phyloP scores from a whole-genome alignment of 2,113 vertebrate genomes.

The Centropus unirufus region DNA sequence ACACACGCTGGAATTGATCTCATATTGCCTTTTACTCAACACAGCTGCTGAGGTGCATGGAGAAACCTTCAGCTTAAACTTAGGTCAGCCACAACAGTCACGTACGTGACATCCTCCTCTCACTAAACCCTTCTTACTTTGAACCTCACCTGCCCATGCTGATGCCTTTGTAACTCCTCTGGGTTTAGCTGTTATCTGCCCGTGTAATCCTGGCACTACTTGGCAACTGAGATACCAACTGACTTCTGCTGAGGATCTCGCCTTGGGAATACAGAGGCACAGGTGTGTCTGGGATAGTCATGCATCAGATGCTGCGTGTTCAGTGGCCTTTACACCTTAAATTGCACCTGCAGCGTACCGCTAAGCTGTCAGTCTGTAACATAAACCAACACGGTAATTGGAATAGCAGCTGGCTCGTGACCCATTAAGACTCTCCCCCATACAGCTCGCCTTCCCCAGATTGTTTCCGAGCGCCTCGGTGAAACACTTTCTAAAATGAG shows the following conservation, averaged over 20 bases:
- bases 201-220: not conserved
- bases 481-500: conserved; percentile 52
- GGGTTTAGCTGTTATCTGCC: not conserved
- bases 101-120: not conserved
- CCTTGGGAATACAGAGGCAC: not conserved
- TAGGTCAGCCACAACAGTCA: not conserved
- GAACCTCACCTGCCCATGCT: not conserved
- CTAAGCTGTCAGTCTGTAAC: conserved; percentile 16
- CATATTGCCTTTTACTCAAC: not conserved
- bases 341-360: not conserved
- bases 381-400: not conserved
- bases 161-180: not conserved
- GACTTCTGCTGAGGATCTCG: not conserved
- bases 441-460: not conserved
- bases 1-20: not conserved
- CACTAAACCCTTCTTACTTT: not conserved
- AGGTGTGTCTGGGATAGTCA: not conserved
- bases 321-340: not conserved
- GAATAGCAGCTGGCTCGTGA: conserved; percentile 53
- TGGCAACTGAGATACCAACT: not conserved
- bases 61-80: rapidly evolving
- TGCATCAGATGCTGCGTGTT: not conserved
- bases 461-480: not conserved
- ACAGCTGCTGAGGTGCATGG: not conserved
- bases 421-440: conserved; percentile 4